phyloP scores from a whole-genome alignment of 2,113 vertebrate genomes.

The Pica pica region DNA sequence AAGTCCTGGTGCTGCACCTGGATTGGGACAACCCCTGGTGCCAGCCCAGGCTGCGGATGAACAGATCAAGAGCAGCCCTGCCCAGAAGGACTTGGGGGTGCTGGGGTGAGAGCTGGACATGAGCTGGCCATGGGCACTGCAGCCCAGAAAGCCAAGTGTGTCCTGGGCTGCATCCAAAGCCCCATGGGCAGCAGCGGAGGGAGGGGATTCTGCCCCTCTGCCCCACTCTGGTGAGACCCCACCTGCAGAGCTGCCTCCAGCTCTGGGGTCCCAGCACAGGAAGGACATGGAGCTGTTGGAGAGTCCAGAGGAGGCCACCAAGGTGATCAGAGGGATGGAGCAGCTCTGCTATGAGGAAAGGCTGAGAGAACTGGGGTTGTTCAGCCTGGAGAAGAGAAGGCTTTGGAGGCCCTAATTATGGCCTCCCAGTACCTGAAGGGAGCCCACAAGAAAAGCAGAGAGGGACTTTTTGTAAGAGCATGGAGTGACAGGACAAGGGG shows the following conservation, averaged over 20 bases:
- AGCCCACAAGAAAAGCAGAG: neutral
- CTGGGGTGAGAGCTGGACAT: neutral
- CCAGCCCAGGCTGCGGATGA: neutral
- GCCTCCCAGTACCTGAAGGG: neutral
- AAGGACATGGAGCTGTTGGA: neutral
- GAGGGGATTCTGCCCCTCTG: neutral
- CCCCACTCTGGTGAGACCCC: neutral
- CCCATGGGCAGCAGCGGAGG: neutral
- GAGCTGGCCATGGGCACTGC: neutral
- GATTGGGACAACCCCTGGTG: neutral
- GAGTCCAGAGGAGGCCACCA: neutral
- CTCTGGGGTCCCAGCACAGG: neutral
- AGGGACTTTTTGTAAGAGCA: neutral
- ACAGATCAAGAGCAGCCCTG: neutral
- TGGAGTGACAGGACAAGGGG: neutral
- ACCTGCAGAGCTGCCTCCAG: neutral
- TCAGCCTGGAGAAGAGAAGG: neutral
- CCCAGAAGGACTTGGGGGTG: neutral
- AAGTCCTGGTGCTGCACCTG: neutral
- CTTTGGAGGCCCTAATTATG: neutral
- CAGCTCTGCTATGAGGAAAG: neutral
- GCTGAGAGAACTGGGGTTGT: neutral
- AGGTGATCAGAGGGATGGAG: neutral
- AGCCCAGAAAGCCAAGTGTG: neutral
- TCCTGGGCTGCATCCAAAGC: neutral